Evolutionary conservation across 2,888 invertebrate species (phyloP), one percentile per base, ranked within the genome.

Genomic region (Platycnemis pennipes): DNA sequence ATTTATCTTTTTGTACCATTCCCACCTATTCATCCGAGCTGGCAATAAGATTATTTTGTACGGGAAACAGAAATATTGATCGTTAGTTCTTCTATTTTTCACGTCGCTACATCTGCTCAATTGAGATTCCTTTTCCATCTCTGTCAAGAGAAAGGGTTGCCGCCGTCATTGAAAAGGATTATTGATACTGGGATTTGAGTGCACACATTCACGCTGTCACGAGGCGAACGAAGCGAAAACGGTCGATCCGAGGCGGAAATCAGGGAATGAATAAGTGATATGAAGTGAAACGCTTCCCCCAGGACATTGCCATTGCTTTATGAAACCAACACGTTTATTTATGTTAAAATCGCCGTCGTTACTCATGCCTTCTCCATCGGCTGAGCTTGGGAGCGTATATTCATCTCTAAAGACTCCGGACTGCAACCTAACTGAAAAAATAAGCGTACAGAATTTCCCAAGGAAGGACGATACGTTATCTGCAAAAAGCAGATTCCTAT

Each of bases 241-340:
- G 91, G 63, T 91, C 91, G 91, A 91, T 63, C 44, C 63, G 91
- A 16, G 63, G 91, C 91, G 91, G 91, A 91, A 91, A 91, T 91
- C 91, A 91, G 69, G 63, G 63, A 91, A 91, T 91, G 91, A 91
- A 91, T 91, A 91, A 91, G 91, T 91, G 91, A 91, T 91, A 91
- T 77, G 77, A 77, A 77, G 77, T 77, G 77, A 77, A 77, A 77
- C 77, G 77, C 77, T 77, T 77, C 37, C 37, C 31, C 26, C 77
- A 77, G 77, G 77, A 77, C 31, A 77, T 77, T 37, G 77, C 77
- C 77, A 77, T 5, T 37, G 77, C 77, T 31, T 77, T 37, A 77
- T 37, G 4, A 77, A 77, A 77, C 37, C 77, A 77, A 77, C 77
- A 77, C 77, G 77, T 11, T 77, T 37, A 77, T 77, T 77, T 77